These are phyloP conservation scores for Drosophila anomelani DNA, from an alignment of 2,888 invertebrate genomes.

Conservation along the genomic window DNA sequence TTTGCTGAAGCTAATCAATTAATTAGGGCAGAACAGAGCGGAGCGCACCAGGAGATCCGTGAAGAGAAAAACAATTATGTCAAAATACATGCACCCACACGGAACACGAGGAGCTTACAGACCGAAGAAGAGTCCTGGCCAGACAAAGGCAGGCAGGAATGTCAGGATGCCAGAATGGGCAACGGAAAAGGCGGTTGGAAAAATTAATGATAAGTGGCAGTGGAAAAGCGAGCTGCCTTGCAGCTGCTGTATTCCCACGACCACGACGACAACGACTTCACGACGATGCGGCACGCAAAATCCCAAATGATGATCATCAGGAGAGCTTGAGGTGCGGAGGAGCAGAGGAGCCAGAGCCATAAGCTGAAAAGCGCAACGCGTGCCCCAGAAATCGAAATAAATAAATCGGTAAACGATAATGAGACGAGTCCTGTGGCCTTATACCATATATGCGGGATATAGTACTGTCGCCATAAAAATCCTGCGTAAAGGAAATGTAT, in stretches of 20 bases:
- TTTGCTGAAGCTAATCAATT: slow-evolving; percentile 84
- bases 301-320: slow-evolving; percentile 67
- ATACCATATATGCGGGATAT: slow-evolving; percentile 22
- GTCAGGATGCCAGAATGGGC: slow-evolving; percentile 78
- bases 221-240: slow-evolving; percentile 19
- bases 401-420: slow-evolving; percentile 51
- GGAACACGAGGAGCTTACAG: slow-evolving; percentile 31
- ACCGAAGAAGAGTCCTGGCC: slow-evolving; percentile 11
- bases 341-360: slow-evolving; percentile 12
- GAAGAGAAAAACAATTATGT: slow-evolving; percentile 71
- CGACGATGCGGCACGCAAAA: slow-evolving; percentile 60
- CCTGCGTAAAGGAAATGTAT: slow-evolving; percentile 42
- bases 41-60: slow-evolving; percentile 16
- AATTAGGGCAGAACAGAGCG: slow-evolving; percentile 72
- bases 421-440: slow-evolving; percentile 3
- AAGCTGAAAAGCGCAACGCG: slow-evolving; percentile 65
- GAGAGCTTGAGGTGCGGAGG: slow-evolving; percentile 15
- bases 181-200: slow-evolving; percentile 65
- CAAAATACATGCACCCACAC: slow-evolving; percentile 53
- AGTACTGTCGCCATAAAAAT: slow-evolving; percentile 51
- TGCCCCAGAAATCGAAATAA: slow-evolving; percentile 53
- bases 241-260: slow-evolving; percentile 68
- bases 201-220: slow-evolving; percentile 78
- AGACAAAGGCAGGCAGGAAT: slow-evolving; percentile 64
- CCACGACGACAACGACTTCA: slow-evolving; percentile 67